phyloP scores from a whole-genome alignment of 2,888 invertebrate species.

The Agrotis clavis region DNA sequence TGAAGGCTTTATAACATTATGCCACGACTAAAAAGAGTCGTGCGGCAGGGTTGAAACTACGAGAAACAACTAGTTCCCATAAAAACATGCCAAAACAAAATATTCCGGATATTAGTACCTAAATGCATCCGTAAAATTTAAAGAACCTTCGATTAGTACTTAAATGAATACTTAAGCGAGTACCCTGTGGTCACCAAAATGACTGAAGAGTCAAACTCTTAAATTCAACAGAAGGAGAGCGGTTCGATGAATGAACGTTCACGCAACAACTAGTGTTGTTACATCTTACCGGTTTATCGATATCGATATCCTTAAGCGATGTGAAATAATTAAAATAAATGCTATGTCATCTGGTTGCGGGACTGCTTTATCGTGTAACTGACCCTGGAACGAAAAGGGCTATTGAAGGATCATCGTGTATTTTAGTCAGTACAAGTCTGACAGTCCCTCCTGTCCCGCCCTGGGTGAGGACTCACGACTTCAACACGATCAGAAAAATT shows the following conservation, averaged over 20 bases:
- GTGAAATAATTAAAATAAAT: slow-evolving; percentile 2
- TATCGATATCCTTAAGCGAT: slow-evolving; percentile 24
- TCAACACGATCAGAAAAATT: no score
- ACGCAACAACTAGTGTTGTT: slow-evolving; percentile 51
- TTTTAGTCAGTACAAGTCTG: no score
- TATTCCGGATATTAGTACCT: background rate
- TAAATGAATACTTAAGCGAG: slow-evolving; percentile 11
- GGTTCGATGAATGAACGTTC: slow-evolving; percentile 55
- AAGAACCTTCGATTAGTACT: slow-evolving; percentile 15
- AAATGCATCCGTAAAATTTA: slow-evolving; percentile 11
- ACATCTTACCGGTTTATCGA: slow-evolving; percentile 22
- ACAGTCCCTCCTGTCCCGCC: no score
- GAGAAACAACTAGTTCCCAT: no score
- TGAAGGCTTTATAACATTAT: no score
- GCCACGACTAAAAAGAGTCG: no score
- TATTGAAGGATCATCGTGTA: no score
- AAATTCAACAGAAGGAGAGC: slow-evolving; percentile 47
- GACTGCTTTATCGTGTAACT: no score
- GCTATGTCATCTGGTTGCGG: no score
- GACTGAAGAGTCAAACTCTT: slow-evolving; percentile 52
- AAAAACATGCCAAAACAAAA: background rate
- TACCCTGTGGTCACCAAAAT: slow-evolving; percentile 47
- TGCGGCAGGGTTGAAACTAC: no score
- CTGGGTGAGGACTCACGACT: no score
- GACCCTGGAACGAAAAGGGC: no score